These are phyloP conservation scores for Brachionus asplanchnoidis DNA, from an alignment of 1,140 invertebrate species.

Conservation along the genomic window DNA sequence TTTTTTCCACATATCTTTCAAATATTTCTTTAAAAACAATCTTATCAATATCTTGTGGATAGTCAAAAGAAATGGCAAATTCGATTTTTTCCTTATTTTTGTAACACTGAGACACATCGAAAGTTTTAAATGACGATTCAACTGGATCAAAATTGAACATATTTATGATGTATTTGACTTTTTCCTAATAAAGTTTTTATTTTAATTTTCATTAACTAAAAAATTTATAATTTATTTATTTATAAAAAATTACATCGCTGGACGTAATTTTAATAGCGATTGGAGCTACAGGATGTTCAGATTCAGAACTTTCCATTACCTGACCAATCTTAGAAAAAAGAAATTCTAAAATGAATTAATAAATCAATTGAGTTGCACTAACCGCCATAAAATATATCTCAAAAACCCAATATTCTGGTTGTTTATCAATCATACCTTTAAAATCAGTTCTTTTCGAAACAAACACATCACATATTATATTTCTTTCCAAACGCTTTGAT, in stretches of 20 bases:
- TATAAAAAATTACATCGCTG: neutral
- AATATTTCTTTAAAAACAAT: neutral
- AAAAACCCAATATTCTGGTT: constrained; percentile 34
- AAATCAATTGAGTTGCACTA: neutral
- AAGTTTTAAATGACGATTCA: neutral
- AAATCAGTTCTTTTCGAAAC: constrained; percentile 39
- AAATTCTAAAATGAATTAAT: neutral
- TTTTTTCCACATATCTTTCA: neutral
- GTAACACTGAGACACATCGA: constrained; percentile 26
- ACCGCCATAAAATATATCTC: constrained; percentile 37
- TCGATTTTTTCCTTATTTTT: neutral
- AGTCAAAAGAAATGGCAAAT: constrained; percentile 27
- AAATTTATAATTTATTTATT: no score
- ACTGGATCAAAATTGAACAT: constrained; percentile 17
- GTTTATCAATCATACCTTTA: neutral
- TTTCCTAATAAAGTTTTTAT: neutral
- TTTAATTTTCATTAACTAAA: no score
- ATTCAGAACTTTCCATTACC: neutral
- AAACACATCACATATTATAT: constrained; percentile 28
- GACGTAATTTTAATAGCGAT: constrained; percentile 30
- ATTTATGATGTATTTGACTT: neutral
- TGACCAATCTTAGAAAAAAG: constrained; percentile 2
- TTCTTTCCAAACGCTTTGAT: constrained; percentile 24
- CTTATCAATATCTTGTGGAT: neutral
- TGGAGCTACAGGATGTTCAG: neutral